Conservation (phyloP, 2,797 vertebrate species). For the Micromesistius poutassou region DNA sequence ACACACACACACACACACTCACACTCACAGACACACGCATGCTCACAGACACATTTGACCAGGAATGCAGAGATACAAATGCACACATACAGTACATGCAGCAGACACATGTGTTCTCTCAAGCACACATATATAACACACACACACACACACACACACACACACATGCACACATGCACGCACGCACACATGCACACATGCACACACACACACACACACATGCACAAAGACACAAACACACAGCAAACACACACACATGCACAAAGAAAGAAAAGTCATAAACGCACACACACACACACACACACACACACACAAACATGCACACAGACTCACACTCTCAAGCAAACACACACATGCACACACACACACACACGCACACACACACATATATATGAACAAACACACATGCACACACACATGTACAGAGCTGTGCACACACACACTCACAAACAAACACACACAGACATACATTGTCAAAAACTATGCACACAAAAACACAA, state of each 20-base stretch:
- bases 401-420: neutral
- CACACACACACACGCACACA: neutral
- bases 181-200: neutral
- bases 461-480: slow-evolving; percentile 3
- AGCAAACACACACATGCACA: neutral
- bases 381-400: neutral
- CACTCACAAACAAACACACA: neutral
- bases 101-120: neutral
- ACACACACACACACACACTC: neutral
- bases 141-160: slow-evolving; percentile 18
- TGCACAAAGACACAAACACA: no score
- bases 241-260: no score
- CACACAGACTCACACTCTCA: no score
- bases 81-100: slow-evolving; percentile 13
- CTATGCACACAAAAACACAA: slow-evolving; percentile 18
- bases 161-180: neutral
- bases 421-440: neutral
- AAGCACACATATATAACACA: neutral
- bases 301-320: no score
- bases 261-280: no score
- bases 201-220: slow-evolving; percentile 28
- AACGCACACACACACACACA: no score
- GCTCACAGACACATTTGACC: slow-evolving; percentile 3
- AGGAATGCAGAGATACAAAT: neutral
- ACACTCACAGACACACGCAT: neutral